Conservation (phyloP, 1,140 invertebrate genomes). For the Drosophila pectinifera region DNA sequence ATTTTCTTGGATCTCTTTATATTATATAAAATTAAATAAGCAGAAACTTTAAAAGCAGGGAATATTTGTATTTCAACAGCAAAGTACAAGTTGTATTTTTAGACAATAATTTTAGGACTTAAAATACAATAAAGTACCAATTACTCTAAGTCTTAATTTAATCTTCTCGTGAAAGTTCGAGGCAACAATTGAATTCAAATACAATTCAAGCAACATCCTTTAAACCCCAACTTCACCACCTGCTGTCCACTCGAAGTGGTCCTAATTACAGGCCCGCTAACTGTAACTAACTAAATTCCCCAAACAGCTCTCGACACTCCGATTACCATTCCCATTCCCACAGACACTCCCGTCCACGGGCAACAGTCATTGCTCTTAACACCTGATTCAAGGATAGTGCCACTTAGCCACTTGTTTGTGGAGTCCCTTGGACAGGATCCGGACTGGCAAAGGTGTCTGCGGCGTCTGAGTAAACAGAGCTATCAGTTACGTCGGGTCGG, state of each 20-base stretch:
- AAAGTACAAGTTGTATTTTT: too few species aligned
- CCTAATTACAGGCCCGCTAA: constrained; percentile 26
- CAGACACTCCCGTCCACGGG: background rate
- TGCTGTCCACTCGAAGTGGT: background rate
- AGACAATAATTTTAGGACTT: too few species aligned
- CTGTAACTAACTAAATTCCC: constrained; percentile 41
- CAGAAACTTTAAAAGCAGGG: too few species aligned
- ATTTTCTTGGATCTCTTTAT: too few species aligned
- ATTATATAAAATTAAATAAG: too few species aligned
- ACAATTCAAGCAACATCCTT: background rate
- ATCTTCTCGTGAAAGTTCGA: too few species aligned
- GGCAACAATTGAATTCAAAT: too few species aligned
- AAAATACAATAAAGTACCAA: too few species aligned
- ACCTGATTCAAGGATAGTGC: constrained; percentile 56
- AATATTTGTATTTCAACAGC: too few species aligned
- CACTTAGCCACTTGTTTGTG: constrained; percentile 58
- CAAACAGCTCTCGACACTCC: constrained; percentile 3
- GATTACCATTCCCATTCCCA: background rate
- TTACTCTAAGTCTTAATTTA: too few species aligned
- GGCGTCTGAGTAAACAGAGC: constrained; percentile 57
- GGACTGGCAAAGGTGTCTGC: constrained; percentile 24
- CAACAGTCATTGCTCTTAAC: constrained; percentile 50
- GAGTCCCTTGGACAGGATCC: constrained; percentile 20
- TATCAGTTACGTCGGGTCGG: constrained; percentile 41
- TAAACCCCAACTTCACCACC: background rate